phyloP scores from a whole-genome alignment of 2,113 vertebrate species.

The Dinomys branickii region DNA sequence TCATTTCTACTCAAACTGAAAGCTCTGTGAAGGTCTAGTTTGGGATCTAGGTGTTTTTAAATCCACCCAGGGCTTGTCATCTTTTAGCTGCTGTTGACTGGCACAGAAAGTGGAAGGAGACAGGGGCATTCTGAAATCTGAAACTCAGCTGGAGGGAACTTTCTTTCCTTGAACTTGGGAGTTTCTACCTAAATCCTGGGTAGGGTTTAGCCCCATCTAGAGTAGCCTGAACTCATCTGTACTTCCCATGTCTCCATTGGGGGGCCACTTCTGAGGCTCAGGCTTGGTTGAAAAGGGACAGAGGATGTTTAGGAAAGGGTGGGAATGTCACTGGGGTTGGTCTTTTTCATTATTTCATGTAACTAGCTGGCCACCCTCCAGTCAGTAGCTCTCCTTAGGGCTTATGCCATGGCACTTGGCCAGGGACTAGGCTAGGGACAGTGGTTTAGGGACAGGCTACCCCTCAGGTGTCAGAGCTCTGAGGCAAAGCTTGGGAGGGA shows the following conservation, averaged over 20 bases:
- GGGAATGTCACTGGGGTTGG: neutral
- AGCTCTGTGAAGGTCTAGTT: neutral
- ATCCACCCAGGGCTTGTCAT: neutral
- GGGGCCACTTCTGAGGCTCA: neutral
- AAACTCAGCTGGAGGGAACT: neutral
- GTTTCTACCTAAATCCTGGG: neutral
- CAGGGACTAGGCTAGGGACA: neutral
- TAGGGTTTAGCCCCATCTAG: neutral
- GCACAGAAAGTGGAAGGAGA: neutral
- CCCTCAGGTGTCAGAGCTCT: neutral
- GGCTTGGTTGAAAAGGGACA: neutral
- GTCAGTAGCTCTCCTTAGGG: neutral
- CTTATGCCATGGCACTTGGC: neutral
- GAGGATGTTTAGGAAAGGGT: neutral
- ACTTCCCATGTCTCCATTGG: neutral
- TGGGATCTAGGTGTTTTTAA: neutral
- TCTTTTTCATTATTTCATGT: neutral
- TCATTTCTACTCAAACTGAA: neutral
- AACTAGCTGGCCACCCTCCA: neutral
- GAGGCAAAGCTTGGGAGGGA: neutral
- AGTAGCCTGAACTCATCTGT: neutral
- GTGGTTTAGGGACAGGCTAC: neutral
- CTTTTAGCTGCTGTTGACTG: neutral
- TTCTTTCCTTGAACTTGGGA: neutral
- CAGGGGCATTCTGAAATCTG: neutral